Conservation (phyloP, 2,888 invertebrate species). For the Argyresthia albistria region DNA sequence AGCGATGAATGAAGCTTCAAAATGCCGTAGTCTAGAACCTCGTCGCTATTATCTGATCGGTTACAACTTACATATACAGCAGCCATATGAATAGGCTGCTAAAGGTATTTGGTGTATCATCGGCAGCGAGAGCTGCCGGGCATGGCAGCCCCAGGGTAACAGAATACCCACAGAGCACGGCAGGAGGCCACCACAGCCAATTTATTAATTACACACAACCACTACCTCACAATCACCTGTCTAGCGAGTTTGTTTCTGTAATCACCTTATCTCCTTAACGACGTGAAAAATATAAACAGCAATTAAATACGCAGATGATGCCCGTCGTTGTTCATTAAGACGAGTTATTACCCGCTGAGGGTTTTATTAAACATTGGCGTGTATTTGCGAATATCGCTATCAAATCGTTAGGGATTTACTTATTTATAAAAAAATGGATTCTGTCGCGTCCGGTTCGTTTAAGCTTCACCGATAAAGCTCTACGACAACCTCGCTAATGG, state of each 20-base stretch:
- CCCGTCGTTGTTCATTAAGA: slow-evolving; percentile 47
- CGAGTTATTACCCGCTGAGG: slow-evolving; percentile 31
- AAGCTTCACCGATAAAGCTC: slow-evolving; percentile 16
- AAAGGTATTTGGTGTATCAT: no score
- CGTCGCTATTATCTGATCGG: no score
- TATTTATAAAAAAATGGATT: slow-evolving; percentile 31
- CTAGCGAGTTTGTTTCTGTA: slow-evolving; percentile 60
- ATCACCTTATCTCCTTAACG: slow-evolving; percentile 54
- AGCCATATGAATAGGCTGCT: no score
- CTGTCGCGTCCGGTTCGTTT: slow-evolving; percentile 5
- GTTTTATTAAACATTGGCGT: slow-evolving; percentile 52
- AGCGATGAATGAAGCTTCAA: no score
- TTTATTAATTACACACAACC: slow-evolving; percentile 61
- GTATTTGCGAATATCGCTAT: slow-evolving; percentile 25
- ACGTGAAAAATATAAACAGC: slow-evolving; percentile 63
- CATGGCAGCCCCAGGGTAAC: background rate
- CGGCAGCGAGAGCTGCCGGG: slow-evolving; percentile 6
- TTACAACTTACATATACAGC: no score
- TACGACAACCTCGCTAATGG: slow-evolving; percentile 30
- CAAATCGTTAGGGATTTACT: slow-evolving; percentile 28
- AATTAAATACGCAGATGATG: slow-evolving; percentile 61
- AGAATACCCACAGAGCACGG: slow-evolving; percentile 21
- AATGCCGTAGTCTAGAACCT: no score
- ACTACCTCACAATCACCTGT: slow-evolving; percentile 59
- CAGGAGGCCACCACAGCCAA: slow-evolving; percentile 50